Base-by-base conservation (phyloP, 2,888 invertebrate species). In the Platyscelio sp. region DNA sequence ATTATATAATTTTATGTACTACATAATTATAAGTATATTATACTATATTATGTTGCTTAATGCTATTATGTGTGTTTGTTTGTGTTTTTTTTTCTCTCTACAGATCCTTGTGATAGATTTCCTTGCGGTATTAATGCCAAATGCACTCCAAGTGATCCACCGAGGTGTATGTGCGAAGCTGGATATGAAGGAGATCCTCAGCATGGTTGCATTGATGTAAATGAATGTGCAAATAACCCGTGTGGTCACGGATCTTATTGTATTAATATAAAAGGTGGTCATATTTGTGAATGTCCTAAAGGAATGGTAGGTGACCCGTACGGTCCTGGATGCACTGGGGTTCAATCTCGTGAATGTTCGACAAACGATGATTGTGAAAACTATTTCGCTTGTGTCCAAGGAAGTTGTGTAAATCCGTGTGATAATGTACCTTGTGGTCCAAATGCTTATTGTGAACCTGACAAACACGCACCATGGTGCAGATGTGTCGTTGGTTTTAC, bases 171-270 rank as follows among this genome's bases (percentile, higher is more conserved):
- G 96, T 98, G 98, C 93, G 96, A 97, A 94, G 95, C 96, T 22
- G 98, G 98, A 15, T 98, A 96, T 92, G 97, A 97, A 94, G 98
- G 98, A 13, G 97, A 98, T 94, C 97, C 98, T 0, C 95, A 97
- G 51, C 96, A 96, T 88, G 98, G 98, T 38, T 98, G 98, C 91
- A 95, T 96, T 1, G 98, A 98, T 91, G 96, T 97, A 84, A 97
- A 98, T 92, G 98, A 98, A 94, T 98, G 98, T 91, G 95, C 96
- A 1, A 96, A 96, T 90, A 96, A 96, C 86, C 98, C 98, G 0
- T 98, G 98, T 92, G 98, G 96, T 9, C 97, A 97, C 90, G 97
- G 97, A n/a, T 98, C 98, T 4, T 97, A 97, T 90, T 98, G 98
- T 90, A 95, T 98, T 60, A 98, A 98, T 92, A 96, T 97, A 91